Conservation (phyloP, 2,888 invertebrate genomes). For the Hoplodrina ambigua region DNA sequence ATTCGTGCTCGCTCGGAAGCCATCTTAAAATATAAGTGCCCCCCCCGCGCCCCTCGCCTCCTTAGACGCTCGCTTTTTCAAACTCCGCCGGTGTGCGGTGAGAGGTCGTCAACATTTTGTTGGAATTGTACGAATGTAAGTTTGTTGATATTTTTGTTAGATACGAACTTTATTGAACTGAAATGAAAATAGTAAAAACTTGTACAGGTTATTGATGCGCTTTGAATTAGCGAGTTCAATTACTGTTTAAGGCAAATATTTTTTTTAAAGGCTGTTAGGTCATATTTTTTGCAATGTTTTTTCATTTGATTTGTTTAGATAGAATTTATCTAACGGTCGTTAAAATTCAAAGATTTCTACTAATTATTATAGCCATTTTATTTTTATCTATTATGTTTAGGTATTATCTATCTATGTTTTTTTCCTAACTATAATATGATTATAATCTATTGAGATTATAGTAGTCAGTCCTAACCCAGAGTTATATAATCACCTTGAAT, state of each 20-base stretch:
- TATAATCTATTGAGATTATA: too few relatives aligned
- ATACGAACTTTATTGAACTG: not conserved
- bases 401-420: too few relatives aligned
- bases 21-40: slow-evolving; percentile 89
- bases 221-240: not conserved
- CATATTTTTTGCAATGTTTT: too few relatives aligned
- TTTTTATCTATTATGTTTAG: too few relatives aligned
- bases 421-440: too few relatives aligned
- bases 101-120: slow-evolving; percentile 78
- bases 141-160: not conserved
- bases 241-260: not conserved
- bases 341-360: too few relatives aligned
- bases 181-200: not conserved
- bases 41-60: slow-evolving; percentile 75
- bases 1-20: slow-evolving; percentile 88
- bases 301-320: too few relatives aligned
- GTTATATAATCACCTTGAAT: not conserved
- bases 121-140: slow-evolving; percentile 3
- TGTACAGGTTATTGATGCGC: not conserved
- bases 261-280: too few relatives aligned
- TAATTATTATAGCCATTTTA: too few relatives aligned
- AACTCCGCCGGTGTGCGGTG: slow-evolving; percentile 76
- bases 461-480: too few relatives aligned
- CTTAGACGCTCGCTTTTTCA: slow-evolving; percentile 88
- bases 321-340: too few relatives aligned